A percentile compares a stretch with the other conserved stretches of the same genome.
These are phyloP conservation scores for Peromyscus californicus DNA, from an alignment of 2,113 vertebrate genomes.

Conservation along the genomic window DNA sequence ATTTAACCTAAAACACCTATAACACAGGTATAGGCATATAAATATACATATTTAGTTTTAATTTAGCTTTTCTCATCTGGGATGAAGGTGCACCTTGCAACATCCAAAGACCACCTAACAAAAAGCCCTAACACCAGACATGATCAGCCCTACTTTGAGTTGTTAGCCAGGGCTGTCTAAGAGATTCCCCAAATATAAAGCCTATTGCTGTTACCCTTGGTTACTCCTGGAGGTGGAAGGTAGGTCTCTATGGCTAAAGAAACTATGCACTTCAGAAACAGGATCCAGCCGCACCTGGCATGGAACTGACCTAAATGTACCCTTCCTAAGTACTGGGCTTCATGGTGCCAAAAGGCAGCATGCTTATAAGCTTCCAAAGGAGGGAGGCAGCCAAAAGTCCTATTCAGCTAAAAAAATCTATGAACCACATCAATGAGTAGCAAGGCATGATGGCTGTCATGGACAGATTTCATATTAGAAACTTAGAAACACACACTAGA, in stretches of 20 bases:
- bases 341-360: not conserved
- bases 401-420: not conserved
- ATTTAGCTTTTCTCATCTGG: not conserved
- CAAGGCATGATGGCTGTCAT: no score
- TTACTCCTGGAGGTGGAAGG: not conserved
- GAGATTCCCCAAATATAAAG: not conserved
- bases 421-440: not conserved
- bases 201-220: not conserved
- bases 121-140: not conserved
- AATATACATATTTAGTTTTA: not conserved
- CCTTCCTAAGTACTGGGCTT: not conserved
- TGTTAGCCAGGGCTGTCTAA: not conserved
- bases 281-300: not conserved
- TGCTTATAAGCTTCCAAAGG: not conserved
- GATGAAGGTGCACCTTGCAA: not conserved
- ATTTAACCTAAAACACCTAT: not conserved
- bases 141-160: not conserved
- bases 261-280: not conserved
- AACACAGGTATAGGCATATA: not conserved
- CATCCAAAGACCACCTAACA: not conserved
- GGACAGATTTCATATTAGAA: not conserved
- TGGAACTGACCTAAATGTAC: not conserved
- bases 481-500: not conserved
- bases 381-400: not conserved
- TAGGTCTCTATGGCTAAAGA: not conserved